Evolutionary conservation across 2,888 invertebrate genomes (phyloP), one percentile per base, ranked within the genome.

Genomic region (Cataglyphis altisquamis): DNA sequence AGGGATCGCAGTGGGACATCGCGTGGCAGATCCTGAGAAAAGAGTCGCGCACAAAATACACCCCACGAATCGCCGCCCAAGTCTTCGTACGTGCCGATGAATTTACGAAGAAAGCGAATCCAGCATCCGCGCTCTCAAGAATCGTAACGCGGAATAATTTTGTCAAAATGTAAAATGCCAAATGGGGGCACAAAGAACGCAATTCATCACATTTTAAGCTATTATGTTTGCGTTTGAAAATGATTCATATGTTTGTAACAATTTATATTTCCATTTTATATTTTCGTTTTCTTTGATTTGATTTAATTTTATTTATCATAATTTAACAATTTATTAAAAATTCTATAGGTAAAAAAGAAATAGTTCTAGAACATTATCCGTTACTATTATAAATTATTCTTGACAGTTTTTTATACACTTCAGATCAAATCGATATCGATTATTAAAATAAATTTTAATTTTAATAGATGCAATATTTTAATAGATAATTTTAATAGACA

Each of bases 1-100:
- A 83, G 82, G 86, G 90, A 89, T 89, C 92, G 81, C 92, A 89
- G 90, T 92, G 91, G 92, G 93, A 90, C 90, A 92, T 90, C 90
- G 88, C 87, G 87, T 88, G 80, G 81, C 70, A 45, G 78, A 80
- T 85, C 87, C 88, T 88, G 88, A 87, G 87, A 91, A 91, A 82
- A 77, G 67, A 81, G 64, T 75, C 57, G 63, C 68, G 32, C 25
- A 66, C 62, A 70, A 67, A 66, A 52, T 62, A 60, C 62, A 36
- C 29, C 74, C 66, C 64, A 68, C 52, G 63, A 60, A 52, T 9
- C 15, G 45, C 21, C 82, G 70, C 9, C n/a, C 62, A 57, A 78
- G 57, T 25, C 32, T 57, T 8, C 29, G n/a, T 77, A 60, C 45
- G 21, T 29, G 21, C 39, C 68, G 78, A 70, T 78, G 57, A 70